These are phyloP conservation scores for Todiramphus chloris DNA, from an alignment of 2,113 vertebrate species.

Conservation along the genomic window DNA sequence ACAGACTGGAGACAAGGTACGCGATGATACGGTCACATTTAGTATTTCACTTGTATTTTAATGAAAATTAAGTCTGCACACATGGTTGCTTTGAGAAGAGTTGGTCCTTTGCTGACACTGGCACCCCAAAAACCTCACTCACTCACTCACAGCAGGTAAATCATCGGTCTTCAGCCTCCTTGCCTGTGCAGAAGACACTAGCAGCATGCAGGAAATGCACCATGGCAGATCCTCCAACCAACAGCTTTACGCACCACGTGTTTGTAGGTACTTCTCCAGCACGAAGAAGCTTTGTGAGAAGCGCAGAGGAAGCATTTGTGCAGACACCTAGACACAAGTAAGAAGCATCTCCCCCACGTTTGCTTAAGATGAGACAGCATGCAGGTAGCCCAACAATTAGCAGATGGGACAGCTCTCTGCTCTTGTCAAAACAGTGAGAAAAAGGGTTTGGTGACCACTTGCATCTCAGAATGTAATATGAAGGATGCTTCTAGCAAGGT, in stretches of 20 bases:
- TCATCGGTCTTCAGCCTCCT: fast-evolving
- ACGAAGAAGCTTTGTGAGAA: neutral
- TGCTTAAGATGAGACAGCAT: neutral
- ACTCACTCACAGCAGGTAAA: neutral
- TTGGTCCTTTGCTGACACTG: neutral
- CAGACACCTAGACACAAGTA: neutral
- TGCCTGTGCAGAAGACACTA: neutral
- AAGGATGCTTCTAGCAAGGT: neutral
- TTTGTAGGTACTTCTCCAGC: neutral
- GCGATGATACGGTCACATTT: neutral
- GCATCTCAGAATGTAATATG: neutral
- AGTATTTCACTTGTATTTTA: neutral
- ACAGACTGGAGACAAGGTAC: neutral
- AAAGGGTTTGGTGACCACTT: neutral
- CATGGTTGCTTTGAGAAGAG: neutral
- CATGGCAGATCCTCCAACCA: fast-evolving
- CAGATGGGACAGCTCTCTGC: neutral
- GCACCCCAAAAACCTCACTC: neutral
- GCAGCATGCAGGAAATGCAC: fast-evolving
- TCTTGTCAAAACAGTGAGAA: neutral
- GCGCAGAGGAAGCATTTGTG: neutral
- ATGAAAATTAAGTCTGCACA: fast-evolving
- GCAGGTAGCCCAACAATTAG: neutral
- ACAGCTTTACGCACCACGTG: neutral
- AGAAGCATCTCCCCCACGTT: neutral